Base-by-base conservation (phyloP, 2,113 vertebrate genomes). In the Verasper variegatus region DNA sequence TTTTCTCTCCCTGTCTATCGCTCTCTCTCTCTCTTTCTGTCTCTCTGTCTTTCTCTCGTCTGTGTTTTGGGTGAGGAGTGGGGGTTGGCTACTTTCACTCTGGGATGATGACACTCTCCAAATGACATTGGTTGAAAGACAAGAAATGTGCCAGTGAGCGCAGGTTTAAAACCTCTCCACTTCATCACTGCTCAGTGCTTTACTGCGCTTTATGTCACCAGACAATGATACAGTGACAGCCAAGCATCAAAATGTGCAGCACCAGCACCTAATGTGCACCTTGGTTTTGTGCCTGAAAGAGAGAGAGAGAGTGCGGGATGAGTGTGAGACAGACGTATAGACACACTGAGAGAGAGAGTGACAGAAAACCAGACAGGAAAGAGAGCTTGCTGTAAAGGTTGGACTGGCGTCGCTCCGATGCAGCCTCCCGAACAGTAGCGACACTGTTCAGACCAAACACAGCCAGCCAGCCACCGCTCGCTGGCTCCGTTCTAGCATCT, bases 61-160 rank as follows among this genome's bases (percentile, higher is more conserved):
- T 21, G 49, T 85, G 61, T 78, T 88, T 89, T 80, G 58, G 75
- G 56, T 66, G 64, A 60, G 21, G 68, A 55, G 57, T 15, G 54
- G 54, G 21, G 66, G 60, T 73, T 77, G 80, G 73, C 68, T 71
- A 75, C 77, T 83, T 87, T 82, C 63, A 86, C 81, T 80, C 74
- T 59, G 80, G 75, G 77, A 81, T 83, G 84, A 90, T 88, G 81
- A 82, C 78, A 82, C 81, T 83, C 71, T 86, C 73, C 71, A 80
- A 79, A 91, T 92, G 89, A 92, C 89, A 88, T 83, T 88, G 88
- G 89, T 88, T 84, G 84, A 86, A 90, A 88, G 83, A 85, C 81
- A 80, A 85, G 82, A 90, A 78, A 87, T 86, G 81, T 89, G 84
- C 84, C 83, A 78, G 83, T 63, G 58, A 91, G 80, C 75, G 42